A percentile compares a stretch with the other conserved stretches of the same genome.
Conservation (phyloP, 2,888 invertebrate genomes). For the Tenthredo distinguenda region DNA sequence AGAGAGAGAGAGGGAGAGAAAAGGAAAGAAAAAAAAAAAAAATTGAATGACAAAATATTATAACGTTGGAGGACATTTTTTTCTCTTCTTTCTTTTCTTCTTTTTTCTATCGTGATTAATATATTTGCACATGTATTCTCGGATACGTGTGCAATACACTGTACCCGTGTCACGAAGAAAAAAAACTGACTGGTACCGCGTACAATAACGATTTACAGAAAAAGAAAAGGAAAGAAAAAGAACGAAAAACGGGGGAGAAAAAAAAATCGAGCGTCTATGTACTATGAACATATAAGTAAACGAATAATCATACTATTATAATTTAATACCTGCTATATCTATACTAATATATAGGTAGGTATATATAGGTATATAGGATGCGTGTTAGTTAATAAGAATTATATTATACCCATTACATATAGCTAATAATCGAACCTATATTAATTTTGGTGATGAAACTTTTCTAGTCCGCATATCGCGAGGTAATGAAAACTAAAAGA, state of each 20-base stretch:
- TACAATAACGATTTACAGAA: background rate
- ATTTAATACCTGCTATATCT: background rate
- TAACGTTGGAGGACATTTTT: no score
- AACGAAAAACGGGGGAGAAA: background rate
- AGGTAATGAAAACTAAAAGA: background rate
- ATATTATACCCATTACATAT: background rate
- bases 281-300: background rate
- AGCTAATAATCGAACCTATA: background rate
- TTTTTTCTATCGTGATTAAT: no score
- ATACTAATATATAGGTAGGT: no score
- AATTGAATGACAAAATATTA: no score
- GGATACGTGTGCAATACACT: no score
- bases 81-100: no score
- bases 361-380: no score
- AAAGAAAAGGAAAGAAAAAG: background rate
- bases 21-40: no score
- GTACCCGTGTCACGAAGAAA: no score
- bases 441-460: background rate
- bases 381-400: background rate
- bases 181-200: background rate
- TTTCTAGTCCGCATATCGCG: background rate
- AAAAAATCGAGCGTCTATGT: background rate
- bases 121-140: background rate
- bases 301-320: background rate
- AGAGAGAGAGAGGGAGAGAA: no score